Base-by-base conservation (phyloP, 1,140 invertebrate genomes). In the Macrosteles quadrilineatus region DNA sequence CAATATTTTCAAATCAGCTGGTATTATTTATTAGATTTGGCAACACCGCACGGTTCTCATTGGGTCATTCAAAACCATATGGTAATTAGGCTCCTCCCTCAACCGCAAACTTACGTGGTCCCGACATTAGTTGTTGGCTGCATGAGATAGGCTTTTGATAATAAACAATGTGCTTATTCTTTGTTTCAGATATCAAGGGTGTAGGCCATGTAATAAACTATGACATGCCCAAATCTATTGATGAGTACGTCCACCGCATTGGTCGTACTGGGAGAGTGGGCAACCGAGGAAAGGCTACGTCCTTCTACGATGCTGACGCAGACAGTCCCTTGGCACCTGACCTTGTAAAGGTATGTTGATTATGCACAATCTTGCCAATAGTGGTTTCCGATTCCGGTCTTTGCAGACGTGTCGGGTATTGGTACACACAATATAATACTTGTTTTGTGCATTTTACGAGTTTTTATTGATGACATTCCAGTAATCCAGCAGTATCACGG, bases 211-310 rank as follows among this genome's bases (percentile, higher is more conserved):
- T 98, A 0, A 88, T 98, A 3, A 98, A 98, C 79, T 98, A 90
- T 77, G 96, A 98, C 79, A 77, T 98, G 72, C 96, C 96, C 0
- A 89, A 88, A 67, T 84, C 84, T 27, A 92, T 97, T 69, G 94
- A 97, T 71, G 94, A 97, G 69, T 98, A 98, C 78, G 94, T 98
- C 3, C 97, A 98, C 82, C 85, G 96, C 53, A 98, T 98, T 77
- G 97, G 97, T 0, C 84, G 96, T 75, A 98, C 96, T 19, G 97
- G 96, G 1, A 87, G 96, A 45, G 91, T 98, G 23, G 96, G 97
- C 0, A 97, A 98, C 80, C 80, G 89, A 45, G 97, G 97, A 3
- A 89, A 87, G 75, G 94, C 96, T 0, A 93, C 92, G 0, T 95
- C 91, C 9, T 98, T 98, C 80, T 98, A 85, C 78, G 90, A 94